Conservation (phyloP, 2,888 invertebrate species). For the Oscheius sp. region DNA sequence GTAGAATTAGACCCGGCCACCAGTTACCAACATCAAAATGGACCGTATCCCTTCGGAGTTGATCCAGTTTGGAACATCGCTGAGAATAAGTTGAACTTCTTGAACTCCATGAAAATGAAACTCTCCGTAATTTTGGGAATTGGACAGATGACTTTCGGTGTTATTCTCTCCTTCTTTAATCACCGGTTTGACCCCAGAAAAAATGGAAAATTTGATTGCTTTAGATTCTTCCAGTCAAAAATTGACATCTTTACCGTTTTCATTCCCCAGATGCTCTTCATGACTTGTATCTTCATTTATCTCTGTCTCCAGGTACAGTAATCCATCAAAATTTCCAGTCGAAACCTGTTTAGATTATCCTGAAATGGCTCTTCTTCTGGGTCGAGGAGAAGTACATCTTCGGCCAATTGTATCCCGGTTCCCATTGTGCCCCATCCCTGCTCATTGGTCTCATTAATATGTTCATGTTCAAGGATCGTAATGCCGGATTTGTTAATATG, state of each 20-base stretch:
- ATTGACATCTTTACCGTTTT: conserved; percentile 90
- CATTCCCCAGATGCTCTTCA: conserved; percentile 92
- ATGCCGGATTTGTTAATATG: conserved; percentile 57
- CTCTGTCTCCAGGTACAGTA: conserved; percentile 82
- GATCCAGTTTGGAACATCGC: conserved; percentile 75
- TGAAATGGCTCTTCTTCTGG: conserved; percentile 76
- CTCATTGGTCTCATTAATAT: conserved; percentile 73
- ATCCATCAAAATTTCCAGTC: not conserved
- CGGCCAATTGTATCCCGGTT: conserved; percentile 68
- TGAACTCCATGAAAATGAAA: conserved; percentile 74
- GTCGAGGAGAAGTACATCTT: conserved; percentile 59
- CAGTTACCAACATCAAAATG: conserved; percentile 57
- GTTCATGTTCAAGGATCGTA: conserved; percentile 72
- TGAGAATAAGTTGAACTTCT: conserved; percentile 72
- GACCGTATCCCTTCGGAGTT: conserved; percentile 75
- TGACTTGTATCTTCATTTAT: conserved; percentile 91
- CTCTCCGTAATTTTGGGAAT: conserved; percentile 71
- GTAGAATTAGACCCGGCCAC: conserved; percentile 51
- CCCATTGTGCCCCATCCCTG: conserved; percentile 73
- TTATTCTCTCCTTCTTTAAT: conserved; percentile 68
- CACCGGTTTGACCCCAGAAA: too few relatives aligned
- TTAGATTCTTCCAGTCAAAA: conserved; percentile 78
- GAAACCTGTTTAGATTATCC: conserved; percentile 50
- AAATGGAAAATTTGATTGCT: not conserved
- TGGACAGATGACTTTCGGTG: conserved; percentile 72